Base-by-base conservation (phyloP, 1,140 invertebrate species). In the Drosophila trapezifrons region DNA sequence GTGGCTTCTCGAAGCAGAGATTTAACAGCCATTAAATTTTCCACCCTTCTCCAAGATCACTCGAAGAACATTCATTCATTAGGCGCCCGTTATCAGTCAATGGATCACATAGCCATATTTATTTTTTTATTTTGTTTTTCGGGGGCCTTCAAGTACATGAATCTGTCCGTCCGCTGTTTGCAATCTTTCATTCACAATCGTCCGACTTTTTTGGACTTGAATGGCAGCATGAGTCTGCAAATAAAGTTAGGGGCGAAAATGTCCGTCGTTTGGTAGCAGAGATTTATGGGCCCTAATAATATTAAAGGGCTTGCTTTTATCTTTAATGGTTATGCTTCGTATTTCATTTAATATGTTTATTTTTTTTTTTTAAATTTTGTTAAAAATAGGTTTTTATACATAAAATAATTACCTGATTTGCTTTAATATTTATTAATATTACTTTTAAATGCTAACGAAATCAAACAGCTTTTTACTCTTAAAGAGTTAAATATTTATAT, bases 181-280 rank as follows among this genome's bases (percentile, higher is more conserved):
- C 67, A 57, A 58, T 71, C 66, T 71, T 70, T 70, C 67, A 71
- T 71, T 71, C 65, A 71, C 67, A 57, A 58, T 58, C 54, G 20
- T 18, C 27, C 2, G n/a, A 20, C n/a, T n/a, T 52, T 20, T 18
- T 12, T 15, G 32, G 10, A 32, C 27, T 51, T 71, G 27, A 71
- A 71, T 71, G 67, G 43, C 17, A 25, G 49, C 35, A 49, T 71
- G 67, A 71, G 42, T 69, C 22, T 29, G 43, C 43, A 69, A 17
- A 45, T 45, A 18, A 2, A 3, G 22, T 22, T 38, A 12, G 9
- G 3, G 13, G 17, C 15, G 10, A 45, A 42, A 32, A 32, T 3
- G 17, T 1, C 17, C 17, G 17, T 9, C 13, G 25, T 25, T 12
- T 15, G 15, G 1, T n/a, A n/a, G 12, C 3, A 4, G 12, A 32